Conservation (phyloP, 1,140 invertebrate genomes). For the Pseudomyrmex gracilis region DNA sequence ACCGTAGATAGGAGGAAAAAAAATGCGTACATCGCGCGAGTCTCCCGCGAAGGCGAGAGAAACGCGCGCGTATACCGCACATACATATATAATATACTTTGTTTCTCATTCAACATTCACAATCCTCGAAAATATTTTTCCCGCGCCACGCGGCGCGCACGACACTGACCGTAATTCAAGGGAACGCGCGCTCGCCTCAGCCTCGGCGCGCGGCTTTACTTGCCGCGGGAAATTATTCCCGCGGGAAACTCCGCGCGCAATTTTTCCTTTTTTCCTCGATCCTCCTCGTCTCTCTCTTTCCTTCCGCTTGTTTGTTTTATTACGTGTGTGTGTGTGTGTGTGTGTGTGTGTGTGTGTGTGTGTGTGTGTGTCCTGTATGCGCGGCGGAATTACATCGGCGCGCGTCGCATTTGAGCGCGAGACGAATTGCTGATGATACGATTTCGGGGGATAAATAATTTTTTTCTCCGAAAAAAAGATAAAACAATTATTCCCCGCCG, state of each 20-base stretch:
- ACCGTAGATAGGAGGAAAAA: conserved; percentile 38
- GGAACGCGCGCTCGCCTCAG: conserved; percentile 54
- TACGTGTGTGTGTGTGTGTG: neutral
- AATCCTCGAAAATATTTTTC: conserved; percentile 60
- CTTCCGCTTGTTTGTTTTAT: neutral
- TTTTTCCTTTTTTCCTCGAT: conserved; percentile 44
- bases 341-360: too few relatives aligned
- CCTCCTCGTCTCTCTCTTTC: neutral
- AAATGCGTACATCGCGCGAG: conserved; percentile 39
- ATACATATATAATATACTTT: neutral
- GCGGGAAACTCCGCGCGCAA: conserved; percentile 32
- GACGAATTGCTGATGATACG: neutral
- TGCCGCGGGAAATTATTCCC: conserved; percentile 62
- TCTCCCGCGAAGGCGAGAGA: conserved; percentile 1
- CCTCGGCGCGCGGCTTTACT: conserved; percentile 56
- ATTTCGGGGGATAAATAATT: too few relatives aligned
- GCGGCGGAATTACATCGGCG: conserved; percentile 29
- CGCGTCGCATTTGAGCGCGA: neutral
- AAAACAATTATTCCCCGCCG: too few relatives aligned
- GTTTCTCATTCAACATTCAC: conserved; percentile 63
- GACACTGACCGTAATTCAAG: conserved; percentile 61
- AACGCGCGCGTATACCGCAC: neutral
- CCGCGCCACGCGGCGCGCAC: conserved; percentile 10
- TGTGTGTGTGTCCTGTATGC: neutral
- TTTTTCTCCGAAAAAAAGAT: too few relatives aligned